Conservation (phyloP, 2,888 invertebrate genomes). For the Rhingia rostrata region DNA sequence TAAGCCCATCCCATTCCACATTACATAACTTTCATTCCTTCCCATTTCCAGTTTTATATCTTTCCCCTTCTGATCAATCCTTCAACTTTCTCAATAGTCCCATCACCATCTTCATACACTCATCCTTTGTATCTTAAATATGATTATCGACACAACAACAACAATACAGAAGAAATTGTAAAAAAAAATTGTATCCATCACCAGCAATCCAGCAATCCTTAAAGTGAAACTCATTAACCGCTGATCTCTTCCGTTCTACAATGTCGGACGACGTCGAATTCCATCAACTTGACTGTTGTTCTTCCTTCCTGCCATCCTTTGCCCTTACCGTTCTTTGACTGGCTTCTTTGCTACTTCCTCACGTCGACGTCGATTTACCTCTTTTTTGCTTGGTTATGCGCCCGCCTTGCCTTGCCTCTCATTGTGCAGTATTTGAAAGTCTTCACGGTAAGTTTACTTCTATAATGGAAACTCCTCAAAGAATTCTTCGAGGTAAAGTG, state of each 20-base stretch:
- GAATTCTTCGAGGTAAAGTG: slow-evolving; percentile 64
- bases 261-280: slow-evolving; percentile 55
- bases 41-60: neutral
- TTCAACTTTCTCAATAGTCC: slow-evolving; percentile 5
- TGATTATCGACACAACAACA: slow-evolving; percentile 52
- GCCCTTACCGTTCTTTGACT: slow-evolving; percentile 31
- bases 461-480: slow-evolving; percentile 67
- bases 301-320: slow-evolving; percentile 20
- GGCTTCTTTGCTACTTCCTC: slow-evolving; percentile 66
- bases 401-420: neutral
- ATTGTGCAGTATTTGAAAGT: slow-evolving; percentile 55
- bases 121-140: slow-evolving; percentile 6
- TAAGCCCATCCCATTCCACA: neutral
- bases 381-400: neutral
- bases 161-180: neutral
- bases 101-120: slow-evolving; percentile 6
- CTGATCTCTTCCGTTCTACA: slow-evolving; percentile 74
- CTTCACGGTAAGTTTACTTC: slow-evolving; percentile 64
- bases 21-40: slow-evolving; percentile 51
- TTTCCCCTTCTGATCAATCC: neutral
- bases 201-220: slow-evolving; percentile 53
- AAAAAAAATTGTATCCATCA: slow-evolving; percentile 58
- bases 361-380: slow-evolving; percentile 26
- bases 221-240: slow-evolving; percentile 72
- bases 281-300: slow-evolving; percentile 45